Conservation (phyloP, 1,140 invertebrate species). For the Octopus sinensis region DNA sequence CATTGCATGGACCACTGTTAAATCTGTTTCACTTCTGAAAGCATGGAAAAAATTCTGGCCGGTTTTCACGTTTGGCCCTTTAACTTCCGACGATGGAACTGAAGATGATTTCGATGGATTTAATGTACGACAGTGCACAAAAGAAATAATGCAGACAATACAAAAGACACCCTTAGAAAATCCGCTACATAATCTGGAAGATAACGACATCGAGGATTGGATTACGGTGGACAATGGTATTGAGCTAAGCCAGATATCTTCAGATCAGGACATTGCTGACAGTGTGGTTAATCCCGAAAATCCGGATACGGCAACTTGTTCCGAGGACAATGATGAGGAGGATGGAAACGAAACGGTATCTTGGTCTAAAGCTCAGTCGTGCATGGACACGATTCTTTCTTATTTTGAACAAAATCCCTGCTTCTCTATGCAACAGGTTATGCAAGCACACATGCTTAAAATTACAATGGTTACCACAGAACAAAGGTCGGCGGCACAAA, state of each 20-base stretch:
- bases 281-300: constrained; percentile 1
- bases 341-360: not conserved
- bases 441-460: not conserved
- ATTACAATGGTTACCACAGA: not conserved
- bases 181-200: not conserved
- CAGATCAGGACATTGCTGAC: not conserved
- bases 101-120: not conserved
- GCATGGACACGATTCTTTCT: not conserved
- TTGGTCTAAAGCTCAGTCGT: not conserved
- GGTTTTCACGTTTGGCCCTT: not conserved
- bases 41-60: constrained; percentile 8
- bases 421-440: not conserved
- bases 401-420: not conserved
- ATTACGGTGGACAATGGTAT: not conserved
- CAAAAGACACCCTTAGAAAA: not conserved
- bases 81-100: not conserved
- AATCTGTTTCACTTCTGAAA: not conserved
- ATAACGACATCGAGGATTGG: not conserved
- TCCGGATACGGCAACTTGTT: not conserved
- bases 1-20: not conserved
- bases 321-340: not conserved
- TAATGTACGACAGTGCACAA: not conserved
- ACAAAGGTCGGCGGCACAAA: not conserved
- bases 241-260: not conserved
- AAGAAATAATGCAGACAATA: not conserved